phyloP scores from a whole-genome alignment of 2,888 invertebrate species.

The Tigriopus californicus region DNA sequence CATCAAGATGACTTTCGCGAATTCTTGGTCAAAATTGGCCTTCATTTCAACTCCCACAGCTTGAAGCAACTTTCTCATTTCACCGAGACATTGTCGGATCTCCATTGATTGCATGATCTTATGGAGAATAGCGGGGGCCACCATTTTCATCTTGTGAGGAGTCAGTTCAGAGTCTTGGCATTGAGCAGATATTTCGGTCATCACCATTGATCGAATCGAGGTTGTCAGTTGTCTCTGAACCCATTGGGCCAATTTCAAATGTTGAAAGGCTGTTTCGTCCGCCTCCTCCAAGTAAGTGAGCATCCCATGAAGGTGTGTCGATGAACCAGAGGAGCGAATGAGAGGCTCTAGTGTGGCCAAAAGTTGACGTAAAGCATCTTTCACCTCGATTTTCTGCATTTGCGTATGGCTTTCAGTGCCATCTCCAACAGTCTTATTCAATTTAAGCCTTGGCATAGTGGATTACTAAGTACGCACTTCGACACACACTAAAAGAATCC shows the following conservation, averaged over 20 bases:
- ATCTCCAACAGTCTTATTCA: no score
- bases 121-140: not conserved
- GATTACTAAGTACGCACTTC: not conserved
- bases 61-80: not conserved
- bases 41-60: not conserved
- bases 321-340: not conserved
- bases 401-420: no score
- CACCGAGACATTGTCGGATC: not conserved
- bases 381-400: not conserved
- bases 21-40: not conserved
- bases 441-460: no score
- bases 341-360: not conserved
- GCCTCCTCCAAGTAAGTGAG: not conserved
- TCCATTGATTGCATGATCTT: not conserved
- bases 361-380: not conserved
- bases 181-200: not conserved
- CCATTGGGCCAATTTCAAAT: not conserved
- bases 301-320: not conserved
- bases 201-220: not conserved
- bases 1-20: not conserved
- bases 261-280: not conserved
- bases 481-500: not conserved
- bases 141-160: conserved; percentile 1
- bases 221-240: not conserved
- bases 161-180: not conserved